Base-by-base conservation (phyloP, 2,113 vertebrate species). In the Notarius quadriscutis region DNA sequence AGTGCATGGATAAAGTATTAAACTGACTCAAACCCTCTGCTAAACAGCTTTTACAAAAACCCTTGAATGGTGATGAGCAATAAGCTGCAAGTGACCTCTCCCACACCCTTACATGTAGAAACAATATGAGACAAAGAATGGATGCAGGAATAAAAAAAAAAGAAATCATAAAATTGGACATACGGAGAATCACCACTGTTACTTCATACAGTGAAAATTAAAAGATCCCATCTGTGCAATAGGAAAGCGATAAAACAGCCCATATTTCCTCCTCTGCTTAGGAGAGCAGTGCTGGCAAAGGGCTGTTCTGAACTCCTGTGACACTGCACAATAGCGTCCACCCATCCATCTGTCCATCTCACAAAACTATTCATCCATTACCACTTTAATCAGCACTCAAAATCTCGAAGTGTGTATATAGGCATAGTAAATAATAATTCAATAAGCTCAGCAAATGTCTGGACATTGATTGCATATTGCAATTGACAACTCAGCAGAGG, bases 211-310 rank as follows among this genome's bases (percentile, higher is more conserved):
- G 89, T 22, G 86, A 84, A 84, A 90, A 90, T 85, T 82, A 88
- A 88, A 90, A 84, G 87, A 81, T 81, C 81, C 87, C 89, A 90
- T 90, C 87, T 88, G 89, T 86, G 89, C 81, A 53, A 84, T 90
- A 84, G 84, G 85, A 74, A 84, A 75, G 74, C 27, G 85, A 90
- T 90, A 88, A 88, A 88, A 84, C 80, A 84, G 87, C 81, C 74
- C 78, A 79, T 84, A 87, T 89, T 81, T 87, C 69, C 78, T 67
- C 80, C 81, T 86, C 80, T 63, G 65, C 51, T 80, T 84, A 77
- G 58, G 51, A 87, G 20, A 87, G 87, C 72, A 58, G 63, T 79
- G 50, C 80, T 87, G 87, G 87, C 81, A 84, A 78, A 50, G 27
- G 71, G 51, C 80, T 82, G 41, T 48, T 87, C 60, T 48, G 72